Base-by-base conservation (phyloP, 92 coral and sea anemone genomes). In the Plumapathes pennacea region DNA sequence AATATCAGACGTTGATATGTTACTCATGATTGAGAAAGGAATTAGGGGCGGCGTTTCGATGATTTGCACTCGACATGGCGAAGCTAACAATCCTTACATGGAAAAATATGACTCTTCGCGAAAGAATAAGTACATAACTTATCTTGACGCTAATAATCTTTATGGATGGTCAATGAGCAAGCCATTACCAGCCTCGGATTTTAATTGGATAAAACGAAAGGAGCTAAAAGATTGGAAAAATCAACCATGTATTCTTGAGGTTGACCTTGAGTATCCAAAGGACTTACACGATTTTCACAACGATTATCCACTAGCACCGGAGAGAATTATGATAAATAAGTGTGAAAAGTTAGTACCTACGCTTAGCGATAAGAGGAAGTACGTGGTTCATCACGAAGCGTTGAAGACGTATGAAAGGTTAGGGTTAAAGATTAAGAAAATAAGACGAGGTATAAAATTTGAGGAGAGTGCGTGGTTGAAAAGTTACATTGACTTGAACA, bases 141-240 rank as follows among this genome's bases (percentile, higher is more conserved):
- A 69, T 56, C 45, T 54, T 4, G 76, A 37, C 20, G 49, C 47
- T 10, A 71, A 71, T 52, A 58, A 60, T 47, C 25, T 71, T 5
- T 71, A 71, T 27, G 78, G 70, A 4, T 76, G 63, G 70, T 75
- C 76, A 26, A 76, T 76, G 83, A 0, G 39, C 27, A 21, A 76
- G 18, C 42, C 46, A 0, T 74, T 74, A 0, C 81, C 81, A 0
- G 41, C 62, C 0, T 23, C 42, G 11, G 67, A 53, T 0, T 70
- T 78, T 54, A 52, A 34, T 31, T 74, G 82, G 82, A 50, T 58
- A 48, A 38, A 33, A 14, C 38, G 58, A 4, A 25, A 58, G 25
- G 83, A 56, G 50, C 0, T 64, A 0, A 43, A 0, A 11, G 31
- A 10, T 27, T 75, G 78, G 60, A 36, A 29, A 41, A 59, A 59